Conservation (phyloP, 1,140 invertebrate genomes). For the Diorhabda sublineata region DNA sequence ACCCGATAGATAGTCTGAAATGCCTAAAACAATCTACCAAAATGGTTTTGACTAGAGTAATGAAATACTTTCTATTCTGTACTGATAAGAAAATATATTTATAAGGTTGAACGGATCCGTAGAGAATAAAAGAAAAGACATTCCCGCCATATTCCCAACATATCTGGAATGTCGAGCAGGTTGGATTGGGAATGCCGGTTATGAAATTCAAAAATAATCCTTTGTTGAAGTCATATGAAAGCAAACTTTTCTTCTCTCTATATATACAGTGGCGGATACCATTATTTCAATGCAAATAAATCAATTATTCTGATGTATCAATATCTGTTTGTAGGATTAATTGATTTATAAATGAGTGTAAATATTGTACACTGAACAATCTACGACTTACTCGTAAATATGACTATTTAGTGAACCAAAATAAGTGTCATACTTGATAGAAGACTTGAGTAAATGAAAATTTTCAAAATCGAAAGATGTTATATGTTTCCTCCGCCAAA, state of each 20-base stretch:
- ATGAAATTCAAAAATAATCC: conserved; percentile 32
- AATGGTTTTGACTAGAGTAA: conserved; percentile 14
- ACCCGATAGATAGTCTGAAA: neutral
- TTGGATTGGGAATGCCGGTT: conserved; percentile 23
- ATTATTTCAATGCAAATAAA: no score
- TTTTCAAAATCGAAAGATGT: no score
- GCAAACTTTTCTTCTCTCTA: conserved; percentile 22
- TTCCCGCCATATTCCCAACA: conserved; percentile 17
- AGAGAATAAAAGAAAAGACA: conserved; percentile 19
- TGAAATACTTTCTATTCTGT: conserved; percentile 22
- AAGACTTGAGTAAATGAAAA: no score
- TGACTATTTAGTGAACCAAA: no score
- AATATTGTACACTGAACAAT: no score
- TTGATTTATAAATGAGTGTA: no score
- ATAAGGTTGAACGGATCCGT: conserved; percentile 23
- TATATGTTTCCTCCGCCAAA: no score
- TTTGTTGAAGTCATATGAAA: conserved; percentile 21
- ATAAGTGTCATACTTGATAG: no score
- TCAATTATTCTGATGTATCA: no score
- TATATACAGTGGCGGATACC: neutral
- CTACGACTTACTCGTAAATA: no score
- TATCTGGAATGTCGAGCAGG: conserved; percentile 25
- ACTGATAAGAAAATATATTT: conserved; percentile 23
- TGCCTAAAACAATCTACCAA: conserved; percentile 7
- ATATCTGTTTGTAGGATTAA: no score